Conservation (phyloP, 2,797 vertebrate species). For the Saxicola maurus region DNA sequence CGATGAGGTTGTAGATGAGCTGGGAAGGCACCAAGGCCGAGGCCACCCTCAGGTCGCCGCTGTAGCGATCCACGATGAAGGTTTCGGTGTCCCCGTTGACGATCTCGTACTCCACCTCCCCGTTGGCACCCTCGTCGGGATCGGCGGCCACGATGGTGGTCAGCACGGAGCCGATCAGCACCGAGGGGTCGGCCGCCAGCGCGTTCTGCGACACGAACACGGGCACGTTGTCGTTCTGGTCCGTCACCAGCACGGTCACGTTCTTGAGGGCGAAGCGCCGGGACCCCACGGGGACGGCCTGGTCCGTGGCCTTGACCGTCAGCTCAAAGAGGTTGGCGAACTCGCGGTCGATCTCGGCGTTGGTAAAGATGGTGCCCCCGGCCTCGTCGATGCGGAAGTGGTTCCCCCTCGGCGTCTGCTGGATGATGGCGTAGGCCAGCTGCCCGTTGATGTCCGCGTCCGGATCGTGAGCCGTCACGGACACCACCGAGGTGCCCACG, state of each 20-base stretch:
- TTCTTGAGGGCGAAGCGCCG: constrained; percentile 92
- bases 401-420: constrained; percentile 88
- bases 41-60: constrained; percentile 88
- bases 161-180: constrained; percentile 89
- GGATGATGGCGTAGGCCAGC: constrained; percentile 89
- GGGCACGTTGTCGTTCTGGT: constrained; percentile 92
- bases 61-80: constrained; percentile 95
- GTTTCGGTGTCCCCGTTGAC: constrained; percentile 88
- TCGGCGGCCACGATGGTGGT: constrained; percentile 90
- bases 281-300: constrained; percentile 89
- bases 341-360: constrained; percentile 88
- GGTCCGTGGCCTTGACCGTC: constrained; percentile 91
- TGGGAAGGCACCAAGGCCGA: constrained; percentile 86
- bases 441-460: constrained; percentile 94
- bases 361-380: constrained; percentile 86
- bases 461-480: constrained; percentile 88
- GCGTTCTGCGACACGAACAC: constrained; percentile 91
- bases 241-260: constrained; percentile 91
- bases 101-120: constrained; percentile 95
- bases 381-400: constrained; percentile 87
- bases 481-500: constrained; percentile 86
- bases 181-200: constrained; percentile 87
- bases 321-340: constrained; percentile 95
- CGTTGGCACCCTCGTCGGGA: constrained; percentile 92
- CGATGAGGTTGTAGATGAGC: constrained; percentile 87